A percentile compares a stretch with the other conserved stretches of the same genome.
Evolutionary conservation across 2,888 invertebrate species (phyloP).

Genomic region (Monopis laevigella): DNA sequence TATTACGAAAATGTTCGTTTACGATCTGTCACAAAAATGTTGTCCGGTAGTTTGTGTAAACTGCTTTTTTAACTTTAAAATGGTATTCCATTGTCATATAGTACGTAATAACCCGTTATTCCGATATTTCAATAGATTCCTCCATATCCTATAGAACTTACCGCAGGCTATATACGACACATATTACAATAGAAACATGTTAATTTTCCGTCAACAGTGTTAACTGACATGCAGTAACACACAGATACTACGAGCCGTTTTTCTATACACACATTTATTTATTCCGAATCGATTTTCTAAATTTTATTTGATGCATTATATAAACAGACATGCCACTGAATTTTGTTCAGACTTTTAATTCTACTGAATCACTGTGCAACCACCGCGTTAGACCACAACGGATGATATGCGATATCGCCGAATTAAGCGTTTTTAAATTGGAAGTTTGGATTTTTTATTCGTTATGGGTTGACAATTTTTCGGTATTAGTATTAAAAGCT

Average conservation of each 20-base stretch:
- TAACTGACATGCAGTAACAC: conserved; percentile 60
- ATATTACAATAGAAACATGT: conserved; percentile 64
- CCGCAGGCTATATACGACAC: conserved; percentile 59
- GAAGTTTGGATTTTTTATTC: conserved; percentile 39
- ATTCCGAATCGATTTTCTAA: conserved; percentile 20
- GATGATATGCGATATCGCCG: conserved; percentile 52
- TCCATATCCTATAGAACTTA: conserved; percentile 54
- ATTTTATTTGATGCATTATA: too few species aligned
- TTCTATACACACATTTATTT: conserved; percentile 12
- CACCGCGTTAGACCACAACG: conserved; percentile 52
- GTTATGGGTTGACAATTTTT: conserved; percentile 62
- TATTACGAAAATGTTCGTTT: too few species aligned
- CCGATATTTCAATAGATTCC: conserved; percentile 60
- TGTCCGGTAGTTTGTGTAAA: too few species aligned
- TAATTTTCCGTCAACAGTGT: conserved; percentile 59
- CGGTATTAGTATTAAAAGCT: conserved; percentile 49
- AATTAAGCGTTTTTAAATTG: conserved; percentile 28
- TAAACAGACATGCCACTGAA: conserved; percentile 11
- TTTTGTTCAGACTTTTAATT: conserved; percentile 57
- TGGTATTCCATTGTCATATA: conserved; percentile 42
- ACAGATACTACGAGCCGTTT: conserved; percentile 61
- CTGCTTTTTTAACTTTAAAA: conserved; percentile 42
- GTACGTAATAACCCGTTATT: conserved; percentile 63
- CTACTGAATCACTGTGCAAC: conserved; percentile 56
- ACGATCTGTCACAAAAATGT: too few species aligned